phyloP scores from a whole-genome alignment of 2,888 invertebrate species.

The Chouioia cunea region DNA sequence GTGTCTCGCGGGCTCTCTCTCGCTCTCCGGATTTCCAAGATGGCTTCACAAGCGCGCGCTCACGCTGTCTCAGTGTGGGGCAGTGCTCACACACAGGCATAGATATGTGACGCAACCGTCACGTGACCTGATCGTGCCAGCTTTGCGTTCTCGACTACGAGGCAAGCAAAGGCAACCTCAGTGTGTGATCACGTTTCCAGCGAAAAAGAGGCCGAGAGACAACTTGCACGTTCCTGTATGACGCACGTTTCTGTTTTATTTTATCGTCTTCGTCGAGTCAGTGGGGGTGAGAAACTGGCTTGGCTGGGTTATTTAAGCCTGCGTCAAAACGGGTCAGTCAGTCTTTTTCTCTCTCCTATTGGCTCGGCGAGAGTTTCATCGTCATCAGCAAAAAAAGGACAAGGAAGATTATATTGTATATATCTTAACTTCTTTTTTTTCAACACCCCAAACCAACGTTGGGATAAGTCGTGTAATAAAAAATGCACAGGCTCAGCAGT shows the following conservation, averaged over 20 bases:
- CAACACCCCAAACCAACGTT: no score
- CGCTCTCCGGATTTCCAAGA: slow-evolving; percentile 58
- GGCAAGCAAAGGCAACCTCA: slow-evolving; percentile 35
- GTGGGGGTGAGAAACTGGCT: slow-evolving; percentile 79
- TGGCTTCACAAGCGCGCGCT: slow-evolving; percentile 55
- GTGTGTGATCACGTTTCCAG: slow-evolving; percentile 58
- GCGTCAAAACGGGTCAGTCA: slow-evolving; percentile 70
- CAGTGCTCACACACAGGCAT: slow-evolving; percentile 50
- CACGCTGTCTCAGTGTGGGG: slow-evolving; percentile 59
- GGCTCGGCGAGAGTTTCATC: slow-evolving; percentile 70
- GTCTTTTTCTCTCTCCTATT: slow-evolving; percentile 87
- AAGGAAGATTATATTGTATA: neutral
- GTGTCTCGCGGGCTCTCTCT: slow-evolving; percentile 23
- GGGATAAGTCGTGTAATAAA: slow-evolving; percentile 25
- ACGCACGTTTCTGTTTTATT: slow-evolving; percentile 46
- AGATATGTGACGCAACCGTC: slow-evolving; percentile 66
- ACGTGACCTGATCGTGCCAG: slow-evolving; percentile 67
- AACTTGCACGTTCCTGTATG: slow-evolving; percentile 43
- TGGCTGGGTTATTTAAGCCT: slow-evolving; percentile 70
- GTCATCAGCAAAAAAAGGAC: neutral
- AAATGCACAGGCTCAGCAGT: slow-evolving; percentile 63
- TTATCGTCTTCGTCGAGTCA: slow-evolving; percentile 60
- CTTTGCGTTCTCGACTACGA: slow-evolving; percentile 49
- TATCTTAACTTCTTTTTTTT: neutral
- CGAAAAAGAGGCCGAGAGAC: neutral